phyloP scores from a whole-genome alignment of 2,888 invertebrate species.

The Acrobasis suavella region DNA sequence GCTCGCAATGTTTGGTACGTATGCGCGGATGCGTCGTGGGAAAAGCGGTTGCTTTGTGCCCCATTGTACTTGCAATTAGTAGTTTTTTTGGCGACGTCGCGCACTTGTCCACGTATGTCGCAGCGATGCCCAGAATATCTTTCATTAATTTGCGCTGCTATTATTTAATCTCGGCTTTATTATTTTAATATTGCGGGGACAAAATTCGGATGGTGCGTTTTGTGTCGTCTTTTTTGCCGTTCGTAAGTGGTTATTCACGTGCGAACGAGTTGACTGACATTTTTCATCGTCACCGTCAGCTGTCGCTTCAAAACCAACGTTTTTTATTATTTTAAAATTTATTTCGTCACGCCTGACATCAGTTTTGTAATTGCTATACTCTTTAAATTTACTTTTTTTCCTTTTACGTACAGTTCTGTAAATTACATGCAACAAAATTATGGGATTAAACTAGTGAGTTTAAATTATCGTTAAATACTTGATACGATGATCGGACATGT shows the following conservation, averaged over 20 bases:
- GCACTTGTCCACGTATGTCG: slow-evolving; percentile 74
- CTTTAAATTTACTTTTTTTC: slow-evolving; percentile 29
- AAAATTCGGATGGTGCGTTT: slow-evolving; percentile 45
- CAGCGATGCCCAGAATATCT: slow-evolving; percentile 71
- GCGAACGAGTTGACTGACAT: slow-evolving; percentile 64
- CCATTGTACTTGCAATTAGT: slow-evolving; percentile 79
- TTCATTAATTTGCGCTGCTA: slow-evolving; percentile 64
- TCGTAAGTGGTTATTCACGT: slow-evolving; percentile 65
- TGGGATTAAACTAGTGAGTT: neutral
- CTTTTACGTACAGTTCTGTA: neutral
- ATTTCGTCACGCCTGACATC: slow-evolving; percentile 29
- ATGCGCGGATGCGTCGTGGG: slow-evolving; percentile 73
- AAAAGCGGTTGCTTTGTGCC: slow-evolving; percentile 76
- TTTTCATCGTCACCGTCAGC: slow-evolving; percentile 64
- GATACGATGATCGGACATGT: neutral
- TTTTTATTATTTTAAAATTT: slow-evolving; percentile 41
- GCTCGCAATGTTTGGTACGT: slow-evolving; percentile 76
- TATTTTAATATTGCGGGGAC: slow-evolving; percentile 37
- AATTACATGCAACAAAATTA: neutral
- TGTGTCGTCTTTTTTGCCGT: slow-evolving; percentile 52
- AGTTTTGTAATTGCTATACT: slow-evolving; percentile 29
- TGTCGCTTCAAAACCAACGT: slow-evolving; percentile 46
- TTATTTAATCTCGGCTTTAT: slow-evolving; percentile 48
- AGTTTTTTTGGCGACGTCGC: slow-evolving; percentile 57
- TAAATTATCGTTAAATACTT: neutral